phyloP scores from a whole-genome alignment of 2,888 invertebrate genomes.

The Drosophila borborema region DNA sequence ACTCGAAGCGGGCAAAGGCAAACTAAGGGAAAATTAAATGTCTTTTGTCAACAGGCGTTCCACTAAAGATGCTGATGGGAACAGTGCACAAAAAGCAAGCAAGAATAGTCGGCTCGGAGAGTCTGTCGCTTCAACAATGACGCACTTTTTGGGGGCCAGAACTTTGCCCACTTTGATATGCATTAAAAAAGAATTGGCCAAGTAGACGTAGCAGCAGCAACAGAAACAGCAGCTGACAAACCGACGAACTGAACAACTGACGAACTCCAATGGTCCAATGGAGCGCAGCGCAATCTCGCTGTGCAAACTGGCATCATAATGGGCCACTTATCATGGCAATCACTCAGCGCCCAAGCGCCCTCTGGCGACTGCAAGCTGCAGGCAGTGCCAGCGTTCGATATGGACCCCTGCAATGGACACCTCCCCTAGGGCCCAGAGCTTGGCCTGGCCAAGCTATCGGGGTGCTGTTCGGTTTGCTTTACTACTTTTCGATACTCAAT shows the following conservation, averaged over 20 bases:
- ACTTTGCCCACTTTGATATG: slow-evolving; percentile 76
- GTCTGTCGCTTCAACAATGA: slow-evolving; percentile 52
- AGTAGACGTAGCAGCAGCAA: slow-evolving; percentile 20
- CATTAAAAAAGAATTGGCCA: slow-evolving; percentile 66
- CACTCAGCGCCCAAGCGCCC: slow-evolving; percentile 71
- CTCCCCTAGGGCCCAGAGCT: neutral
- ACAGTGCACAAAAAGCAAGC: slow-evolving; percentile 29
- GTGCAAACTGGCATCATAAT: slow-evolving; percentile 81
- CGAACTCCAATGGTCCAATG: slow-evolving; percentile 76
- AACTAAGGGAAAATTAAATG: slow-evolving; percentile 75
- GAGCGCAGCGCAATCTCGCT: slow-evolving; percentile 76
- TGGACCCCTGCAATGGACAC: slow-evolving; percentile 38
- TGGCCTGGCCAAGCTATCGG: slow-evolving; percentile 15
- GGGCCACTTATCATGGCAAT: slow-evolving; percentile 82
- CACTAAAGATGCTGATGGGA: slow-evolving; percentile 52
- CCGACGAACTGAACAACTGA: slow-evolving; percentile 27
- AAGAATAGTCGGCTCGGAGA: slow-evolving; percentile 9
- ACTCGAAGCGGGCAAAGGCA: slow-evolving; percentile 59
- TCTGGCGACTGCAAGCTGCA: slow-evolving; percentile 62
- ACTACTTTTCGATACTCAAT: slow-evolving; percentile 80
- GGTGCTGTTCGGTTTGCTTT: slow-evolving; percentile 63
- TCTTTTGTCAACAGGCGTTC: slow-evolving; percentile 75
- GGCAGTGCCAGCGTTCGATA: slow-evolving; percentile 26
- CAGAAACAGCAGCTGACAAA: slow-evolving; percentile 22
- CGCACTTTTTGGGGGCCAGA: slow-evolving; percentile 71